Evolutionary conservation across 30 jellyfish, hydroid and myxozoan genomes (phyloP).

Genomic region (Mastigias papua): DNA sequence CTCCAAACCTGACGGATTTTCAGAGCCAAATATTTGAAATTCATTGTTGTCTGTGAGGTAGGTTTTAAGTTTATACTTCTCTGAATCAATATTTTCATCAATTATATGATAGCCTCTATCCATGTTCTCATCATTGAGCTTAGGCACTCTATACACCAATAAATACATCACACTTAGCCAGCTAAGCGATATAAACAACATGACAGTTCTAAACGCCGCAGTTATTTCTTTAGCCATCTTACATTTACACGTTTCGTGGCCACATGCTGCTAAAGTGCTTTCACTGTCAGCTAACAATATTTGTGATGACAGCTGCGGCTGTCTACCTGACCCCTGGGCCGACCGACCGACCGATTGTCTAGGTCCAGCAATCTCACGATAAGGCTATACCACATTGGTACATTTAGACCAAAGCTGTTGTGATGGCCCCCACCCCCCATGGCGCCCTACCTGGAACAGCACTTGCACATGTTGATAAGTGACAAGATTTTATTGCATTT

Average conservation of each 20-base stretch:
- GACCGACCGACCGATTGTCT: too few species aligned
- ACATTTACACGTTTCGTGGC: background rate
- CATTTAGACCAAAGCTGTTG: too few species aligned
- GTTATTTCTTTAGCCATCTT: conserved; percentile 78
- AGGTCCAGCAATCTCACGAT: too few species aligned
- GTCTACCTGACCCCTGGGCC: background rate
- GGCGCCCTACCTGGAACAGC: too few species aligned
- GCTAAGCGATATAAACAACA: conserved; percentile 55
- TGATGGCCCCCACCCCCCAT: too few species aligned
- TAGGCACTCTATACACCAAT: conserved; percentile 63
- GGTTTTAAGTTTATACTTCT: background rate
- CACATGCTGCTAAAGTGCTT: conserved; percentile 64
- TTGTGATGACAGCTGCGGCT: conserved; percentile 20
- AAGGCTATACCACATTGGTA: too few species aligned
- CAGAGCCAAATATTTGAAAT: conserved; percentile 54
- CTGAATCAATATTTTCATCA: background rate
- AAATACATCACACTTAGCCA: conserved; percentile 78
- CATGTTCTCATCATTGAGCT: conserved; percentile 8
- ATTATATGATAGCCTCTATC: background rate
- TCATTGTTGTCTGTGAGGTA: background rate
- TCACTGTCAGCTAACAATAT: background rate
- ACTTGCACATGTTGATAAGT: too few species aligned
- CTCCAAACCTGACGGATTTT: conserved; percentile 11
- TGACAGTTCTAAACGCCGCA: conserved; percentile 77
- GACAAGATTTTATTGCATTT: too few species aligned